Conservation (phyloP, 2,888 invertebrate genomes). For the Leucophora obtusa region DNA sequence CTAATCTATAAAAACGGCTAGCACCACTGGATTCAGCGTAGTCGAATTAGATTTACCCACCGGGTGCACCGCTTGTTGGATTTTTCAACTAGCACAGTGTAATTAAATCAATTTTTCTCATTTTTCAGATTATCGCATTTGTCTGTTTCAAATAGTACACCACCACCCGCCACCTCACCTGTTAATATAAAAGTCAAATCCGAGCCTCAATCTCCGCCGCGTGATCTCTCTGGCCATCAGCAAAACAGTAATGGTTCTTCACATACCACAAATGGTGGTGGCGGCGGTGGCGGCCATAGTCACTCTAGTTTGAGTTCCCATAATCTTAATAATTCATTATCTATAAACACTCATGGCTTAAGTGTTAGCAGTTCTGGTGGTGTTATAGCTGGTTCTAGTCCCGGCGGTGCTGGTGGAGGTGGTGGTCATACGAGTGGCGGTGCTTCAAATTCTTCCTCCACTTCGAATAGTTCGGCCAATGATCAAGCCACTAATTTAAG, state of each 20-base stretch:
- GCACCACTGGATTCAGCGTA: no score
- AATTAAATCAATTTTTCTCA: no score
- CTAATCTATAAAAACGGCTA: no score
- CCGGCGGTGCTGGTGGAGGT: slow-evolving; percentile 66
- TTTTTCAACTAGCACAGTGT: no score
- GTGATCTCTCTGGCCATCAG: slow-evolving; percentile 83
- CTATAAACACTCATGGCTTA: slow-evolving; percentile 68
- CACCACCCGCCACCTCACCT: slow-evolving; percentile 87
- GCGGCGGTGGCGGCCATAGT: slow-evolving; percentile 68
- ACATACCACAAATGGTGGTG: slow-evolving; percentile 68
- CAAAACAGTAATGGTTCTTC: slow-evolving; percentile 72
- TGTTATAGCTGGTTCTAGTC: slow-evolving; percentile 67
- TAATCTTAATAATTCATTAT: slow-evolving; percentile 71
- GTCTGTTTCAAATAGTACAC: slow-evolving; percentile 87
- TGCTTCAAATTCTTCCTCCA: slow-evolving; percentile 61
- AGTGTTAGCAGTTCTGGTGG: slow-evolving; percentile 59
- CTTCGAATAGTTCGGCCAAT: slow-evolving; percentile 67
- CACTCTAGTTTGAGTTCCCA: slow-evolving; percentile 72
- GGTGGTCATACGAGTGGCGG: slow-evolving; percentile 65
- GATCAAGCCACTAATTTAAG: slow-evolving; percentile 79
- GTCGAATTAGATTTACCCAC: no score
- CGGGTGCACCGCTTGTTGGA: no score
- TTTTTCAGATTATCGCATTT: slow-evolving; percentile 87
- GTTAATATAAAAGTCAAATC: slow-evolving; percentile 93
- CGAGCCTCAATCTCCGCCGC: slow-evolving; percentile 96